A percentile compares a stretch with the other conserved stretches of the same genome.
Conservation (phyloP, 2,797 vertebrate genomes). For the Hylomyscus alleni region DNA sequence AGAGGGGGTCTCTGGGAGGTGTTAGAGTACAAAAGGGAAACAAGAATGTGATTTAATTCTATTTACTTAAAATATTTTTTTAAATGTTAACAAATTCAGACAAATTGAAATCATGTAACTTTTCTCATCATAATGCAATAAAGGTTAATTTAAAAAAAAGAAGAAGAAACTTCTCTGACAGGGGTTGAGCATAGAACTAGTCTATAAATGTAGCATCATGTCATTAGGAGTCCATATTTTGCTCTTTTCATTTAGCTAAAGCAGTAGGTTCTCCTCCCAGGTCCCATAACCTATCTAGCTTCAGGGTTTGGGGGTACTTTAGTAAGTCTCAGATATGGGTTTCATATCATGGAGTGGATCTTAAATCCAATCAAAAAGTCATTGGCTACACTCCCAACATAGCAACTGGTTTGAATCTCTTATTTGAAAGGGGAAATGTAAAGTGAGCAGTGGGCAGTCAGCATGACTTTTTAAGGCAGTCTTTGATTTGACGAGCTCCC, state of each 20-base stretch:
- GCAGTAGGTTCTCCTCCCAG: background rate
- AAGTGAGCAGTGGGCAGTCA: background rate
- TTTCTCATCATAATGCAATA: no score
- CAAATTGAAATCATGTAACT: no score
- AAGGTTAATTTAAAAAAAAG: no score
- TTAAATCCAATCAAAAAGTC: background rate
- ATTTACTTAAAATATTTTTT: no score
- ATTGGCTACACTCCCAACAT: background rate
- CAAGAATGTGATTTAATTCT: no score
- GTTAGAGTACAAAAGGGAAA: no score
- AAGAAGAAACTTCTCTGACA: background rate
- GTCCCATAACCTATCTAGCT: background rate
- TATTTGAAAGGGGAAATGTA: conserved; percentile 15
- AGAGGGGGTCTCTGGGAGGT: no score
- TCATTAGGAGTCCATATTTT: background rate
- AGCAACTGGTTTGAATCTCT: background rate
- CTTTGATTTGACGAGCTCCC: conserved; percentile 9
- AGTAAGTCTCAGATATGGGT: background rate
- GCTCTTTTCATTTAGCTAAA: background rate
- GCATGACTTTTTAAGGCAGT: background rate
- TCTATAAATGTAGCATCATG: background rate
- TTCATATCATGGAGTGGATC: background rate
- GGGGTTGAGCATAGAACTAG: background rate
- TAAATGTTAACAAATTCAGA: no score
- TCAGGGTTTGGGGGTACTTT: background rate